Evolutionary conservation across 2,888 invertebrate genomes (phyloP).

Genomic region (Rhimphoctona megacephalus): DNA sequence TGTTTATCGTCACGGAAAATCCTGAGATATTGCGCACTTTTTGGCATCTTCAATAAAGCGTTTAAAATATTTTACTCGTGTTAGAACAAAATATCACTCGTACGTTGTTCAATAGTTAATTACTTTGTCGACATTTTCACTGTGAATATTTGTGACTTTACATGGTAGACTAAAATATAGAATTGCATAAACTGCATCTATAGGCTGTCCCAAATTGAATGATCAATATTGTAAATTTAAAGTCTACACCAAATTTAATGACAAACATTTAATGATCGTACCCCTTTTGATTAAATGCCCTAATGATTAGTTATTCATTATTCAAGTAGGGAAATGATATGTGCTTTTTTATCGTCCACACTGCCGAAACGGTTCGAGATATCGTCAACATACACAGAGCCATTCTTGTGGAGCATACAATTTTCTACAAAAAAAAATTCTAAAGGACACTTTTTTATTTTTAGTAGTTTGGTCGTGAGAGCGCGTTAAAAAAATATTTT

Average conservation of each 20-base stretch:
- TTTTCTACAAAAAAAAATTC: too few relatives aligned
- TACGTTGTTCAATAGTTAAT: background rate
- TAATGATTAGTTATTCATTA: too few relatives aligned
- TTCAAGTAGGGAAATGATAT: too few relatives aligned
- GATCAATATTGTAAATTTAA: background rate
- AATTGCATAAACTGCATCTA: background rate
- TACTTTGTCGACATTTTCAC: background rate
- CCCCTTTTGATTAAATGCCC: too few relatives aligned
- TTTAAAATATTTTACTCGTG: slow-evolving; percentile 15
- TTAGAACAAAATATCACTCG: background rate
- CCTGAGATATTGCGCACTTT: slow-evolving; percentile 26
- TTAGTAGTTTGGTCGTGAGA: too few relatives aligned
- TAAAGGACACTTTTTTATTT: too few relatives aligned
- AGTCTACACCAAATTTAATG: background rate
- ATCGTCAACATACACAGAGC: too few relatives aligned
- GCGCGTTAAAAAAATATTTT: too few relatives aligned
- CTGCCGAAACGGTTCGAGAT: too few relatives aligned
- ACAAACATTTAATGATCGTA: too few relatives aligned
- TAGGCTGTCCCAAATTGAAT: background rate
- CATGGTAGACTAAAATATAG: background rate
- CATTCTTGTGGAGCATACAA: too few relatives aligned
- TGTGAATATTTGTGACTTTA: background rate
- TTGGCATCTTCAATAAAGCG: slow-evolving; percentile 1
- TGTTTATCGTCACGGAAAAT: slow-evolving; percentile 22
- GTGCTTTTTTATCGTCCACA: too few relatives aligned